phyloP scores from a whole-genome alignment of 2,888 invertebrate genomes.

The Hermaeophaga mercurialis region DNA sequence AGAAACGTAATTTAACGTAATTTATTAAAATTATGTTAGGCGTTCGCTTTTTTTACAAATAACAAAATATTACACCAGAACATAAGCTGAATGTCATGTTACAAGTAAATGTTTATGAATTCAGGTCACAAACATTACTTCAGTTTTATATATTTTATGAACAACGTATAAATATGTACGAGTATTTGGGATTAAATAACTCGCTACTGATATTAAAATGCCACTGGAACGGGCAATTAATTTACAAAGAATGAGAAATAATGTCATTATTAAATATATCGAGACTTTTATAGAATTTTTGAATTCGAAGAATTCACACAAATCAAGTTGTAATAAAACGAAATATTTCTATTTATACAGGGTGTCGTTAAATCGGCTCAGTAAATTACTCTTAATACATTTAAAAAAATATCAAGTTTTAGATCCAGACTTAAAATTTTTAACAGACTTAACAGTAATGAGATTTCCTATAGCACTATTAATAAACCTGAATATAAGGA shows the following conservation, averaged over 20 bases:
- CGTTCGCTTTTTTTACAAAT: conserved; percentile 26
- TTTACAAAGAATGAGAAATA: background rate
- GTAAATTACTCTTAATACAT: too few relatives aligned
- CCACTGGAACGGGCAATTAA: background rate
- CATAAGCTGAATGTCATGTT: conserved; percentile 26
- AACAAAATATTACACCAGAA: conserved; percentile 33
- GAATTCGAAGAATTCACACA: background rate
- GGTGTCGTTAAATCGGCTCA: too few relatives aligned
- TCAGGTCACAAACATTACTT: conserved; percentile 24
- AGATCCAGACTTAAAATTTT: too few relatives aligned
- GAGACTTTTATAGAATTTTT: background rate
- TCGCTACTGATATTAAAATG: background rate
- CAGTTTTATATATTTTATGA: conserved; percentile 12
- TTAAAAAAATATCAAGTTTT: too few relatives aligned
- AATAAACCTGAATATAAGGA: too few relatives aligned
- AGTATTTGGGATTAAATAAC: background rate
- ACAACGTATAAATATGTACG: background rate
- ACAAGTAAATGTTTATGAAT: conserved; percentile 27
- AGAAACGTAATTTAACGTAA: conserved; percentile 8
- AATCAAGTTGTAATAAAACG: background rate
- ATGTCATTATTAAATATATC: background rate
- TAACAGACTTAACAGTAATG: too few relatives aligned
- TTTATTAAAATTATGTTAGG: conserved; percentile 27
- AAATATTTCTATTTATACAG: too few relatives aligned
- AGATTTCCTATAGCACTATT: too few relatives aligned